phyloP scores from a whole-genome alignment of 1,140 invertebrate genomes.

The Drosophila ananassae region DNA sequence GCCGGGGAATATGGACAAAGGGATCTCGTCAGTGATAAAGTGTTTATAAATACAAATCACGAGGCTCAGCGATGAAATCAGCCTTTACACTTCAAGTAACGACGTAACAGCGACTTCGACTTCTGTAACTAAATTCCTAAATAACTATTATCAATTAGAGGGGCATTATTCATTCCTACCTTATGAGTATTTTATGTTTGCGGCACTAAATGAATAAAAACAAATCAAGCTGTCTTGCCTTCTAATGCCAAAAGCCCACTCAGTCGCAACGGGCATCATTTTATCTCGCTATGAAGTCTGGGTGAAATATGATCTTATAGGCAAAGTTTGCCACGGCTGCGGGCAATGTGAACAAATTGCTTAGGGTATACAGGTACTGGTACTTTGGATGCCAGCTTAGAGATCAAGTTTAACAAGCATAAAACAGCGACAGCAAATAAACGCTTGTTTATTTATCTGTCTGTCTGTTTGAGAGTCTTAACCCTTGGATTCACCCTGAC shows the following conservation, averaged over 20 bases:
- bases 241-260: constrained; percentile 68
- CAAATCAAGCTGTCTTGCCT: constrained; percentile 43
- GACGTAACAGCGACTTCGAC: constrained; percentile 9
- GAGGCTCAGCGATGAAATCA: constrained; percentile 24
- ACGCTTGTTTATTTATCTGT: constrained; percentile 26
- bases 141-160: constrained; percentile 1
- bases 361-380: constrained; percentile 18
- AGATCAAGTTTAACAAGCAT: constrained; percentile 72
- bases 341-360: constrained; percentile 19
- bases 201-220: constrained; percentile 4
- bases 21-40: constrained; percentile 49
- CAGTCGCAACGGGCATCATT: constrained; percentile 70
- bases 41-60: constrained; percentile 73
- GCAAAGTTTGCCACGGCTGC: constrained; percentile 51
- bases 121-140: neutral
- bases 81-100: constrained; percentile 24
- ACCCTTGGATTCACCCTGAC: constrained; percentile 61
- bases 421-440: constrained; percentile 53
- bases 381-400: constrained; percentile 30
- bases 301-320: constrained; percentile 72
- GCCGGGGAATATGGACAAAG: neutral
- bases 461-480: constrained; percentile 32
- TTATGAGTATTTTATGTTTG: neutral
- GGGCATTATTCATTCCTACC: constrained; percentile 1
- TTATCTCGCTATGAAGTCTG: constrained; percentile 47